These are phyloP conservation scores for Drosophila mimica DNA, from an alignment of 2,888 invertebrate species.

Conservation along the genomic window DNA sequence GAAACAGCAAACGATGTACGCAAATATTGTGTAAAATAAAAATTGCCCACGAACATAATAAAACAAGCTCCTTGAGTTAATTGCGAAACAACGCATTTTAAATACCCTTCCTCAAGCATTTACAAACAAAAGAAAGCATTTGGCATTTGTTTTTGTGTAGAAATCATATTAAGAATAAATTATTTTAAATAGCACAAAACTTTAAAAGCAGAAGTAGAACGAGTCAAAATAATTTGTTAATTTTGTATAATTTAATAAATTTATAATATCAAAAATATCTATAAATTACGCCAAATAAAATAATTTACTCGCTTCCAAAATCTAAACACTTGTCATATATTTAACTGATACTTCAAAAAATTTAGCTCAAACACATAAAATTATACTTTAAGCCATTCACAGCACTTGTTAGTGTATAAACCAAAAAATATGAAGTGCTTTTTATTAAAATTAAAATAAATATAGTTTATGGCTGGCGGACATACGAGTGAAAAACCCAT, in stretches of 20 bases:
- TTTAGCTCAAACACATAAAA: no score
- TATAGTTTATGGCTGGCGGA: conserved; percentile 52
- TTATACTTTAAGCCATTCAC: neutral
- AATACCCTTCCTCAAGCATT: conserved; percentile 14
- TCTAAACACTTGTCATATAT: neutral
- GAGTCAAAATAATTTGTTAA: neutral
- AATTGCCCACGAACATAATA: conserved; percentile 40
- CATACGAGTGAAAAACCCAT: conserved; percentile 34
- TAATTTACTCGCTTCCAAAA: neutral
- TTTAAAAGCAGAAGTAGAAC: neutral
- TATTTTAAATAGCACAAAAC: neutral
- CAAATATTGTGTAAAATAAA: conserved; percentile 38
- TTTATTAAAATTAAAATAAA: conserved; percentile 40
- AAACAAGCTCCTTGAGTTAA: conserved; percentile 22
- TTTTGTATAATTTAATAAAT: neutral
- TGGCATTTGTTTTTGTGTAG: neutral
- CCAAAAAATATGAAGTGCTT: conserved; percentile 18
- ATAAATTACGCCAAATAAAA: neutral
- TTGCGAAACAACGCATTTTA: neutral
- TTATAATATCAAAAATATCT: neutral
- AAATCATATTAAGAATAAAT: conserved; percentile 1
- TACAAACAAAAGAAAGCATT: neutral
- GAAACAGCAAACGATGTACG: conserved; percentile 39
- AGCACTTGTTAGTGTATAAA: neutral
- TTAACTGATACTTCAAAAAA: neutral